Conservation (phyloP, 1,140 invertebrate genomes). For the Nephotettix cincticeps region DNA sequence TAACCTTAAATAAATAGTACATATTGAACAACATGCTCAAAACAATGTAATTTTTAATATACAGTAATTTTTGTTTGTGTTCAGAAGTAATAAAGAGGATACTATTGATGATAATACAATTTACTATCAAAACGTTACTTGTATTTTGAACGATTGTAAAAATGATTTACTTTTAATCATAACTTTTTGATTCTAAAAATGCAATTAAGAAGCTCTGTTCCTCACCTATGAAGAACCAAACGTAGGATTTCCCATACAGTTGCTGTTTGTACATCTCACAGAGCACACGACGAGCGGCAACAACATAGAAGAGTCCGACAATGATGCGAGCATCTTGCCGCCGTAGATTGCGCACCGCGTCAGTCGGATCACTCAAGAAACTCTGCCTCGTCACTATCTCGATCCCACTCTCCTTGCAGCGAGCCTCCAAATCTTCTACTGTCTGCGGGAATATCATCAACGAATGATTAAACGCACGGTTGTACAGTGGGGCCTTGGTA, state of each 20-base stretch:
- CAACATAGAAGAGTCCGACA: slow-evolving; percentile 97
- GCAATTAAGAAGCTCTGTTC: slow-evolving; percentile 33
- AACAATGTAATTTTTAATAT: no score
- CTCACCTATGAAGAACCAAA: slow-evolving; percentile 99
- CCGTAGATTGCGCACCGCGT: slow-evolving; percentile 91
- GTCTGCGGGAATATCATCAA: slow-evolving; percentile 64
- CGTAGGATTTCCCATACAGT: slow-evolving; percentile 93
- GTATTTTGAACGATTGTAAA: no score
- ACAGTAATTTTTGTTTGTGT: no score
- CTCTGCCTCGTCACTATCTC: slow-evolving; percentile 95
- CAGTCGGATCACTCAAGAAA: slow-evolving; percentile 93
- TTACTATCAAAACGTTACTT: no score
- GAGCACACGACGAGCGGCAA: slow-evolving; percentile 90
- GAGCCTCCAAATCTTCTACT: slow-evolving; percentile 93
- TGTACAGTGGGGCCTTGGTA: no score
- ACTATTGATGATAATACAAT: no score
- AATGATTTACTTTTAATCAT: no score
- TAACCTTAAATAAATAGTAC: no score
- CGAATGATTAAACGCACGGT: no score
- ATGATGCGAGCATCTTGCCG: slow-evolving; percentile 95
- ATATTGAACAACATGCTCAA: no score
- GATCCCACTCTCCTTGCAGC: slow-evolving; percentile 90
- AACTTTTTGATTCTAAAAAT: no score
- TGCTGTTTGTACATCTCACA: slow-evolving; percentile 97
- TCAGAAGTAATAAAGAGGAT: no score